Conservation (phyloP, 2,113 vertebrate species). For the Cyprinodon variegatus region DNA sequence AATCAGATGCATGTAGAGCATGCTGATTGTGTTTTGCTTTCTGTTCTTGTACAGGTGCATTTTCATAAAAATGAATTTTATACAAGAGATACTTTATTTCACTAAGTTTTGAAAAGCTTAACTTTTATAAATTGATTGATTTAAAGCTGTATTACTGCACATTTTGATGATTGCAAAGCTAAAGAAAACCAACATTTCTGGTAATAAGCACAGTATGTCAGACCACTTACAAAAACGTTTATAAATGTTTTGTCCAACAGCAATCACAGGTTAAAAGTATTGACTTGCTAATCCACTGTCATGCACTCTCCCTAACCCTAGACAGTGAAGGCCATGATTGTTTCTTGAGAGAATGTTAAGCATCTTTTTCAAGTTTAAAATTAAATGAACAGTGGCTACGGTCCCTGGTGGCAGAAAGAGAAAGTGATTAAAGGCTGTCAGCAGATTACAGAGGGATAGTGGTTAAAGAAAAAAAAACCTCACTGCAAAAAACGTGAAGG, state of each 20-base stretch:
- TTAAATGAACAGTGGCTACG: too few species aligned
- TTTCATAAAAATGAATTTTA: background rate
- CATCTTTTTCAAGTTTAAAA: too few species aligned
- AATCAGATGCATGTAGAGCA: slow-evolving; percentile 25
- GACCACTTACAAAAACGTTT: background rate
- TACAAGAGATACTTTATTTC: background rate
- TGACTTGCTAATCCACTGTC: background rate
- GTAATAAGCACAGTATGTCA: background rate
- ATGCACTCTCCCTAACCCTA: background rate
- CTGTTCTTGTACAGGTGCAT: slow-evolving; percentile 2
- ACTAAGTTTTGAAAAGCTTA: background rate
- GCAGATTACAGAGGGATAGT: too few species aligned
- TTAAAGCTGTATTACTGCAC: background rate
- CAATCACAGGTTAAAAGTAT: background rate
- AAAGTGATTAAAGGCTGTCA: too few species aligned
- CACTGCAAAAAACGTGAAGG: too few species aligned
- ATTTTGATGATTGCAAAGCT: background rate
- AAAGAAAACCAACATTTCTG: background rate
- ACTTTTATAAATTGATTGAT: background rate
- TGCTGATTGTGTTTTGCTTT: slow-evolving; percentile 43
- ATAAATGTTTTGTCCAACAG: background rate
- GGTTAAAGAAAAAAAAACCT: too few species aligned
- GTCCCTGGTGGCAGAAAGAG: too few species aligned
- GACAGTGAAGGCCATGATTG: background rate
- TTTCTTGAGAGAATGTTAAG: background rate